Evolutionary conservation across 2,113 vertebrate genomes (phyloP).

Genomic region (Echinops telfairi): DNA sequence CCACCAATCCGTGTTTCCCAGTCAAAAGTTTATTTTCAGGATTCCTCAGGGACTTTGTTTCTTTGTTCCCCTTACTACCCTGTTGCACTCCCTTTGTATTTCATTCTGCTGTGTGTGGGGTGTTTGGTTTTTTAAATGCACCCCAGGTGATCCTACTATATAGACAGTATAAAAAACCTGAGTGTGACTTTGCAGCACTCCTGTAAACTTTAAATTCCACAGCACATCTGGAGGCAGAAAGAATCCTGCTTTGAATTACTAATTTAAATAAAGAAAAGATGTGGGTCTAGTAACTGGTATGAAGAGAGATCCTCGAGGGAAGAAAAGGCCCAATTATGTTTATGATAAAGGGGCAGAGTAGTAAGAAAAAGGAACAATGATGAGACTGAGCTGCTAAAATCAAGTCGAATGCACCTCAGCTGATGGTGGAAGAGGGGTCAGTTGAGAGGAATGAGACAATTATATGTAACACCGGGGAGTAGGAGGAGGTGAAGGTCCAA

Average conservation of each 20-base stretch:
- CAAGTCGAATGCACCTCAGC: neutral
- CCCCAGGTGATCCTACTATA: slow-evolving; percentile 4
- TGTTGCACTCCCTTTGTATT: too few relatives aligned
- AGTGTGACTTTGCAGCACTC: neutral
- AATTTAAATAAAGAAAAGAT: neutral
- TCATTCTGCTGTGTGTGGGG: too few relatives aligned
- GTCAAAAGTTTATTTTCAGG: too few relatives aligned
- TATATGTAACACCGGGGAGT: neutral
- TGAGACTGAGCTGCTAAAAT: slow-evolving; percentile 20
- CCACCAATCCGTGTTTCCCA: too few relatives aligned
- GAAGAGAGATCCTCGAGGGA: slow-evolving; percentile 14
- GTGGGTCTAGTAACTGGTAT: neutral
- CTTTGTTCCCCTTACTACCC: too few relatives aligned
- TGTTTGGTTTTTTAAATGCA: slow-evolving; percentile 5
- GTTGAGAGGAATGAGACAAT: slow-evolving; percentile 55
- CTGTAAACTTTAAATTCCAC: slow-evolving; percentile 46
- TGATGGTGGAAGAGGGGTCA: neutral
- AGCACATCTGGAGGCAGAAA: neutral
- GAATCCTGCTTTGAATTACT: slow-evolving; percentile 13
- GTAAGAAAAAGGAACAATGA: slow-evolving; percentile 17
- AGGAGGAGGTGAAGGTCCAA: neutral
- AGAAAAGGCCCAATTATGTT: slow-evolving; percentile 26
- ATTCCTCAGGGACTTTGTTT: too few relatives aligned
- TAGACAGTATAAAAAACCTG: slow-evolving; percentile 13
- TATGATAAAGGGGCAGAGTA: neutral